Evolutionary conservation across 2,113 vertebrate genomes (phyloP).

Genomic region (Ammodramus savannarum): DNA sequence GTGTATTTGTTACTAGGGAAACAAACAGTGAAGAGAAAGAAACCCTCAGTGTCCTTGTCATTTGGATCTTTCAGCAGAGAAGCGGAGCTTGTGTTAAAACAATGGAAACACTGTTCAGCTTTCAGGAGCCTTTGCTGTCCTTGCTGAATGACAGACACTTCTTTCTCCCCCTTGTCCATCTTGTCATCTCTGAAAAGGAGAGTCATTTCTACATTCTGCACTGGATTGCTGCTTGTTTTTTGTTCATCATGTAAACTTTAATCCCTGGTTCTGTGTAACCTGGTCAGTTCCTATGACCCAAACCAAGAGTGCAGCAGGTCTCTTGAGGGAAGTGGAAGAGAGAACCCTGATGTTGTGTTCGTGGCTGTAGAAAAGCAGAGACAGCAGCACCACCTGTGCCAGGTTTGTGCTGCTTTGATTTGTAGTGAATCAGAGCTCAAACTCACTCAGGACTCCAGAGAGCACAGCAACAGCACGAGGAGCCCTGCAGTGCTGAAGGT

Average conservation of each 20-base stretch:
- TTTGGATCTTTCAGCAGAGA: slow-evolving; percentile 38
- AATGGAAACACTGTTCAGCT: slow-evolving; percentile 53
- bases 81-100: slow-evolving; percentile 38
- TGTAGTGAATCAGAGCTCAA: background rate
- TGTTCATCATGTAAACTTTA: background rate
- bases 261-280: background rate
- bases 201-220: background rate
- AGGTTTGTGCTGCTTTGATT: background rate
- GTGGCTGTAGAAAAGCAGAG: background rate
- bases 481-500: background rate
- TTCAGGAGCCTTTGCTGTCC: slow-evolving; percentile 32
- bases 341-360: background rate
- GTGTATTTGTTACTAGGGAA: slow-evolving; percentile 66
- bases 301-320: background rate
- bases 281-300: background rate
- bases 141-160: slow-evolving; percentile 21
- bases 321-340: background rate
- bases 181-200: background rate
- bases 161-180: slow-evolving; percentile 39
- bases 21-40: slow-evolving; percentile 54
- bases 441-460: background rate
- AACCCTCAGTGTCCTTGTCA: slow-evolving; percentile 49
- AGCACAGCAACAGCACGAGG: accelerated
- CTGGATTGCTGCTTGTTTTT: background rate
- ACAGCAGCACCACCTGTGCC: background rate